Evolutionary conservation across 2,888 invertebrate genomes (phyloP), one percentile per base, ranked within the genome.

Genomic region (Drosophila vallismaia): DNA sequence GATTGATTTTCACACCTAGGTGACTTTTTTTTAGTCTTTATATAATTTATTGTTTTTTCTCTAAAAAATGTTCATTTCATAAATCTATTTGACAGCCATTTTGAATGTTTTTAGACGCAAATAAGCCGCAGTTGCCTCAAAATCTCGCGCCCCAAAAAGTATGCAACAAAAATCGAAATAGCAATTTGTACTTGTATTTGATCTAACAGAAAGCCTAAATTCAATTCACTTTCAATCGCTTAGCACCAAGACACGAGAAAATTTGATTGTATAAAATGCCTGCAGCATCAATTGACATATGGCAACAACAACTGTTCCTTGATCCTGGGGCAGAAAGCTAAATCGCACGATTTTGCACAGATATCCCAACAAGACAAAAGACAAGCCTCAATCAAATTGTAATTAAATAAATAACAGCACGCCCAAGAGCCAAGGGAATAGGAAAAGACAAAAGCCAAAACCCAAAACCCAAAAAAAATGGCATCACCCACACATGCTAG

Each of bases 251-350:
- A 49, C 36, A 57, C 45, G 69, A 52, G 50, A 58, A 69, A 83
- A 83, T 79, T 86, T 69, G 80, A 81, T 81, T 86, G 83, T 48
- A 44, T 33, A 50, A 53, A 78, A 49, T 48, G 86, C 80, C 71
- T 49, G 55, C 42, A 77, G 80, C 77, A 28, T 28, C 58, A 57
- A 79, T 46, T 73, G 74, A 69, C 86, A 74, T 69, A 52, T 29
- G 66, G 53, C 29, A 40, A 45, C 33, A 29, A 40, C 12, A 33
- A 19, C 26, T 19, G 24, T 44, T 19, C 44, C 44, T 9, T 19
- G 24, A 44, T 44, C 48, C 12, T 44, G 14, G 55, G 46, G 26
- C 46, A 60, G 28, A 56, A 49, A 19, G 19, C 19, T 46, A 74
- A 71, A 45, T 46, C 68, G 45, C 33, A 60, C 5, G 26, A 10